Conservation (phyloP, 2,888 invertebrate species). For the Tetragonisca angustula region DNA sequence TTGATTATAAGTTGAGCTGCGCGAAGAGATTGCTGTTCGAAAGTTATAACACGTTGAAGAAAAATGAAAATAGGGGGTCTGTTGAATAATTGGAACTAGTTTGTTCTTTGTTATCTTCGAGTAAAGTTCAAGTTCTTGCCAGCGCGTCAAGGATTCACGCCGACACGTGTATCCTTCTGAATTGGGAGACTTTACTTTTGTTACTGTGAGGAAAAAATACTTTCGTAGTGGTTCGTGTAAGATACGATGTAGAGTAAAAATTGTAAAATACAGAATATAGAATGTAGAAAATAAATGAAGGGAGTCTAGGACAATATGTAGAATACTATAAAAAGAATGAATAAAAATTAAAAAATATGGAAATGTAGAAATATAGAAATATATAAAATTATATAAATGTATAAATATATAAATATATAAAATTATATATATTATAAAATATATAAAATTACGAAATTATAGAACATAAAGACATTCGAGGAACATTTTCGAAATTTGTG, state of each 20-base stretch:
- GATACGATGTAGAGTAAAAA: not conserved
- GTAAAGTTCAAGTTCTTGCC: not conserved
- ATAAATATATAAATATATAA: too few species aligned
- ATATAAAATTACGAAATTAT: too few species aligned
- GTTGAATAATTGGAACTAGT: not conserved
- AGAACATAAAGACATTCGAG: too few species aligned
- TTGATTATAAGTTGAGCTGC: not conserved
- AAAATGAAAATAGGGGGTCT: not conserved
- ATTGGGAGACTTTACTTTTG: not conserved
- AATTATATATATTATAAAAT: too few species aligned
- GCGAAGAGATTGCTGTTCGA: not conserved
- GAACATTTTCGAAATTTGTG: too few species aligned
- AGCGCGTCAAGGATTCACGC: not conserved
- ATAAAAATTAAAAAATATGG: too few species aligned
- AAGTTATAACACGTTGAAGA: too few species aligned
- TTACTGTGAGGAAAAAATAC: not conserved
- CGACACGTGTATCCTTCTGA: not conserved
- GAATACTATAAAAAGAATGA: too few species aligned
- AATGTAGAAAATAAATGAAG: too few species aligned
- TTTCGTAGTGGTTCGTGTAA: not conserved
- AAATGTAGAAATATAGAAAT: too few species aligned
- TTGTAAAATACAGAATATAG: not conserved
- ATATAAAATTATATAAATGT: too few species aligned
- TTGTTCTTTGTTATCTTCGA: not conserved
- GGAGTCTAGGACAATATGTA: too few species aligned